Conservation (phyloP, 2,797 vertebrate genomes). For the Philypnodon macrostomus region DNA sequence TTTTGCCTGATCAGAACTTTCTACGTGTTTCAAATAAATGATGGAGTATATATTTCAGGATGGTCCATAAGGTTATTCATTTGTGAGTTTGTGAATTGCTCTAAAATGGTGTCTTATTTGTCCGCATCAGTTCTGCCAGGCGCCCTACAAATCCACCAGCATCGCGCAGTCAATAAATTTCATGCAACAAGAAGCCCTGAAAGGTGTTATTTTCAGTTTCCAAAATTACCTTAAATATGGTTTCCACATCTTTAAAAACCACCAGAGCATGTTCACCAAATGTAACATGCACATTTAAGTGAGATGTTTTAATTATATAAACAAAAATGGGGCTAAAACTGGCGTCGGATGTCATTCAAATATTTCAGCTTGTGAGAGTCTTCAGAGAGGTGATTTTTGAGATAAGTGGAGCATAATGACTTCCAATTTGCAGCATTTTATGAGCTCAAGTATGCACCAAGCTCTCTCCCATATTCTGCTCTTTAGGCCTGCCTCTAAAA, state of each 20-base stretch:
- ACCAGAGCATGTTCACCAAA: constrained; percentile 9
- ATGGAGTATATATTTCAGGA: constrained; percentile 25
- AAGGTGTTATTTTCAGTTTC: constrained; percentile 14
- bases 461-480: constrained; percentile 26
- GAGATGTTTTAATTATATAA: constrained; percentile 43
- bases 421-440: constrained; percentile 55
- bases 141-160: constrained; percentile 33
- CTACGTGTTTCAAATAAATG: constrained; percentile 11
- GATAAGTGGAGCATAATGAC: constrained; percentile 63
- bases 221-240: constrained; percentile 21
- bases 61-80: constrained; percentile 46
- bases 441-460: constrained; percentile 41
- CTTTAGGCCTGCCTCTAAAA: constrained; percentile 35
- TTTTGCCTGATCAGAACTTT: constrained; percentile 8
- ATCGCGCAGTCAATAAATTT: constrained; percentile 31
- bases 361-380: constrained; percentile 46
- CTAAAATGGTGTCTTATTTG: constrained; percentile 29
- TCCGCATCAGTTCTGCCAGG: constrained; percentile 32
- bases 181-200: constrained; percentile 8
- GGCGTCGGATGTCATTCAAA: constrained; percentile 40
- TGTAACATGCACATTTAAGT: constrained; percentile 16
- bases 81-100: constrained; percentile 21
- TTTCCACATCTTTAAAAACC: constrained; percentile 16
- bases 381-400: constrained; percentile 54
- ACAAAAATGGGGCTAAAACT: constrained; percentile 40